phyloP scores from a whole-genome alignment of 2,113 vertebrate genomes.

The Sylvia atricapilla region DNA sequence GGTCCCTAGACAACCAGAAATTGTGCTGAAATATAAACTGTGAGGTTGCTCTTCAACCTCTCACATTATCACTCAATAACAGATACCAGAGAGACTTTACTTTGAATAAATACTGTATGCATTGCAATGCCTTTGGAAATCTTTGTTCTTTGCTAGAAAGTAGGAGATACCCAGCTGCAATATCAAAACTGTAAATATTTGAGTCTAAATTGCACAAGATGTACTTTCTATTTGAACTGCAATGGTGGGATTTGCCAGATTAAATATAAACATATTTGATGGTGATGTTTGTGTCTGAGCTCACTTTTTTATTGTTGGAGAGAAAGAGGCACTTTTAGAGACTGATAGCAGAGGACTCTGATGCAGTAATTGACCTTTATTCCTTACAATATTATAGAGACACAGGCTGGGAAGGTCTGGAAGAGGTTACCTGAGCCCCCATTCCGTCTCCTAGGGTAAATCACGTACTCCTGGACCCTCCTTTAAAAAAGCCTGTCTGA shows the following conservation, averaged over 20 bases:
- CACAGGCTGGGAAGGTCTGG: not conserved
- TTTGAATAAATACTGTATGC: not conserved
- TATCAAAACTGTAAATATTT: constrained; percentile 2
- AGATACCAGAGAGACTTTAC: not conserved
- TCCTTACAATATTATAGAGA: not conserved
- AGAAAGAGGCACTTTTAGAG: not conserved
- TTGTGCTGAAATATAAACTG: not conserved
- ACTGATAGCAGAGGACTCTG: not conserved
- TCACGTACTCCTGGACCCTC: not conserved
- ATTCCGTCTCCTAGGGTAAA: not conserved
- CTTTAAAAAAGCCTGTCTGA: not conserved
- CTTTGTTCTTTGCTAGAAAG: not conserved
- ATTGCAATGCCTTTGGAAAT: not conserved
- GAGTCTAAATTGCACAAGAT: not conserved
- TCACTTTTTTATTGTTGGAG: not conserved
- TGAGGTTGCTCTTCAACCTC: constrained; percentile 9
- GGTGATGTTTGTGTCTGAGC: not conserved
- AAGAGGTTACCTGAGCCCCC: not conserved
- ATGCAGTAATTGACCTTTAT: not conserved
- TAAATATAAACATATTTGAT: not conserved
- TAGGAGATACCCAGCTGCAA: not conserved
- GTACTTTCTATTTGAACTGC: not conserved
- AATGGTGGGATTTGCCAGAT: not conserved
- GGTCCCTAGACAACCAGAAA: not conserved
- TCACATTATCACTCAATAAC: constrained; percentile 32